Percentiles rank a stretch among this genome's conserved stretches.
Conservation (phyloP, 2,113 vertebrate genomes). For the Callionymus lyra region DNA sequence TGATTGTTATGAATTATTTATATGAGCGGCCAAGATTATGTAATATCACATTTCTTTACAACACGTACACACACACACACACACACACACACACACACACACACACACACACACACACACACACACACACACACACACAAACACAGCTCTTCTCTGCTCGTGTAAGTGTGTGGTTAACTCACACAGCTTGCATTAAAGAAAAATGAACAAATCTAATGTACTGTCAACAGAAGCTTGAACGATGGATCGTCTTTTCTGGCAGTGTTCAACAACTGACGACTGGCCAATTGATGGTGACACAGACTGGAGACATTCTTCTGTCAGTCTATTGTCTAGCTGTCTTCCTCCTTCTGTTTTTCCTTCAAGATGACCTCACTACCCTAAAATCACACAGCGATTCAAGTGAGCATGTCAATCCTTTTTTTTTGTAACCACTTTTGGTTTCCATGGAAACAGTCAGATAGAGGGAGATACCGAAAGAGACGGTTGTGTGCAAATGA, state of each 20-base stretch:
- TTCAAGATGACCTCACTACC: constrained; percentile 26
- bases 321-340: constrained; percentile 18
- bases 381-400: constrained; percentile 22
- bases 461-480: constrained; percentile 7
- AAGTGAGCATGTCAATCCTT: constrained; percentile 9
- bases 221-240: constrained; percentile 1
- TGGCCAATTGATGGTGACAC: constrained; percentile 32
- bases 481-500: constrained; percentile 9
- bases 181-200: too few species aligned
- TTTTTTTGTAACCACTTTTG: constrained; percentile 5
- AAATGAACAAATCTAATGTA: neutral
- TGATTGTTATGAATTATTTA: too few species aligned
- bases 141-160: too few species aligned
- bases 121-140: too few species aligned
- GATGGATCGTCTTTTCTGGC: constrained; percentile 4
- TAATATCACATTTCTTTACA: too few species aligned
- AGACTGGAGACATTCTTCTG: constrained; percentile 23
- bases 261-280: constrained; percentile 19
- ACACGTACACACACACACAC: too few species aligned
- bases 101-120: too few species aligned
- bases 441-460: constrained; percentile 40
- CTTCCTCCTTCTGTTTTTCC: constrained; percentile 1
- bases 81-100: too few species aligned
- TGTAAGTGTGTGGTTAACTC: too few species aligned
- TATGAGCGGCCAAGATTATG: too few species aligned